phyloP scores from a whole-genome alignment of 2,888 invertebrate genomes.

The Sesia apiformis region DNA sequence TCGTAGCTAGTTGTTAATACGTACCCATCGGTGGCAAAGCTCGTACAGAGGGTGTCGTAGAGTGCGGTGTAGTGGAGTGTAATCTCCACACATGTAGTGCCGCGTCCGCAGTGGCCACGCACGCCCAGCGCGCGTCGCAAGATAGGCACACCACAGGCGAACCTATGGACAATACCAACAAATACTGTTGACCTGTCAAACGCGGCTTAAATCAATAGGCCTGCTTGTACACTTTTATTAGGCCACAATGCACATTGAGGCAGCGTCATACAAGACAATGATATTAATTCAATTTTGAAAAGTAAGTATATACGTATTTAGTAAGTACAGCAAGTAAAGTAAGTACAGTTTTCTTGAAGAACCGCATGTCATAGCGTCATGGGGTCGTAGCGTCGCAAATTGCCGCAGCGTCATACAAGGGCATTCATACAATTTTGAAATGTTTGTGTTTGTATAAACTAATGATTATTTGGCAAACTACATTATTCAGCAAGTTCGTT shows the following conservation, averaged over 20 bases:
- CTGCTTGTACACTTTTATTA: too few species aligned
- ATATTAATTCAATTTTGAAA: too few species aligned
- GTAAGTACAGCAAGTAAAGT: too few species aligned
- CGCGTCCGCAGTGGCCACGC: slow-evolving; percentile 80
- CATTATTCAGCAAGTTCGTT: too few species aligned
- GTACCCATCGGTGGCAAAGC: slow-evolving; percentile 73
- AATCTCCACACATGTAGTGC: slow-evolving; percentile 78
- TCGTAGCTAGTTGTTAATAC: neutral
- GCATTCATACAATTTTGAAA: neutral
- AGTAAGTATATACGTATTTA: too few species aligned
- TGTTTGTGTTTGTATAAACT: neutral
- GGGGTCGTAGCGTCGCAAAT: too few species aligned
- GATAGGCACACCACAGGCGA: slow-evolving; percentile 75
- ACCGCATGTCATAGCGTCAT: too few species aligned
- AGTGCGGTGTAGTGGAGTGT: slow-evolving; percentile 46
- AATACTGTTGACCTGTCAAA: too few species aligned
- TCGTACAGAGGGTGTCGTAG: slow-evolving; percentile 47
- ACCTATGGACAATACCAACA: slow-evolving; percentile 36
- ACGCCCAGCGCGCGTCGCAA: slow-evolving; percentile 74
- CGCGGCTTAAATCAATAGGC: too few species aligned
- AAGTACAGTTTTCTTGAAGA: too few species aligned
- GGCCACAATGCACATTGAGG: too few species aligned
- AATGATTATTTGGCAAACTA: neutral
- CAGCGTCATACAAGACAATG: too few species aligned
- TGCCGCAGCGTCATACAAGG: neutral